phyloP scores from a whole-genome alignment of 1,140 invertebrate species.

The Dufourea novaeangliae region DNA sequence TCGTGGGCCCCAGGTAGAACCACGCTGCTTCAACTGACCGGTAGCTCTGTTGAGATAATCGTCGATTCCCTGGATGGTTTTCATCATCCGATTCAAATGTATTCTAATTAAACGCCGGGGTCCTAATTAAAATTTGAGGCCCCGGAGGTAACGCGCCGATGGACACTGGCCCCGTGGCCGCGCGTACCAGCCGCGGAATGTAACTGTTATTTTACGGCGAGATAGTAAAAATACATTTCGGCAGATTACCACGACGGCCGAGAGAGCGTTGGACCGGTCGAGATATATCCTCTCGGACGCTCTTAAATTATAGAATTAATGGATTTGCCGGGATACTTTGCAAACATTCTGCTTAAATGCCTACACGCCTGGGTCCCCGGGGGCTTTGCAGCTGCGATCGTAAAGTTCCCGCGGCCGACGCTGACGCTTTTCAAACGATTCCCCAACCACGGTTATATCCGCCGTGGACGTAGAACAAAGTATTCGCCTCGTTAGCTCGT shows the following conservation, averaged over 20 bases:
- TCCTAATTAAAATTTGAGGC: constrained; percentile 19
- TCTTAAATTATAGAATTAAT: constrained; percentile 60
- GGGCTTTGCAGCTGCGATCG: constrained; percentile 52
- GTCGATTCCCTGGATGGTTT: neutral
- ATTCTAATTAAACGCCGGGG: constrained; percentile 26
- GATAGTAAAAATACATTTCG: constrained; percentile 44
- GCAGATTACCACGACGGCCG: constrained; percentile 42
- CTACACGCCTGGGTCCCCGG: neutral
- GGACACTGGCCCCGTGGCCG: neutral
- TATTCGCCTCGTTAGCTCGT: neutral
- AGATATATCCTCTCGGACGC: constrained; percentile 44
- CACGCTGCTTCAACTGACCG: neutral
- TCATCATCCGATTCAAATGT: neutral
- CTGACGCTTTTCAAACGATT: constrained; percentile 53
- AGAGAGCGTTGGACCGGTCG: constrained; percentile 19
- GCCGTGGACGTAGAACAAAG: constrained; percentile 14
- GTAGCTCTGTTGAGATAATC: neutral
- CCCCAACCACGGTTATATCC: constrained; percentile 25
- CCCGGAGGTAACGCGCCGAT: neutral
- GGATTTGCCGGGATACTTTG: constrained; percentile 51
- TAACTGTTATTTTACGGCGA: constrained; percentile 32
- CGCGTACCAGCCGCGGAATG: neutral
- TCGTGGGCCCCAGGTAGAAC: constrained; percentile 19
- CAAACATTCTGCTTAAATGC: constrained; percentile 48
- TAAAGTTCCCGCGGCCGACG: constrained; percentile 49